Percentiles rank a stretch among this genome's conserved stretches.
Conservation (phyloP, 2,888 invertebrate species). For the Trachelus troglodyta region DNA sequence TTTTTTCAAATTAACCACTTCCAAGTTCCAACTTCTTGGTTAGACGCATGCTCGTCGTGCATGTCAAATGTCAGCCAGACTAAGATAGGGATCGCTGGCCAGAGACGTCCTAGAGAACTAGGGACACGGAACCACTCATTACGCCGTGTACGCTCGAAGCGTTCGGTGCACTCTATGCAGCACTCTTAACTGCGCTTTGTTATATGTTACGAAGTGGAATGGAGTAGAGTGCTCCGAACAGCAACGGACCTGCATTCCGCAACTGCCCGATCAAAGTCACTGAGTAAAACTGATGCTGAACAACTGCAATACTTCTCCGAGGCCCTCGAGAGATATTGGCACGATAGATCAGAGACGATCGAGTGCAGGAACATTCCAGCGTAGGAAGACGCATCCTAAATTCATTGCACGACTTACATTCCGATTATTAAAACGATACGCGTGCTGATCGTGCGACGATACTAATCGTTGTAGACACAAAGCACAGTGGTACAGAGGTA, state of each 20-base stretch:
- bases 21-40: constrained; percentile 14
- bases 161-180: not conserved
- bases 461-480: not conserved
- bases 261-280: not conserved
- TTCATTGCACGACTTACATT: not conserved
- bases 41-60: constrained; percentile 22
- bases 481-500: not conserved
- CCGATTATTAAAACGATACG: not conserved
- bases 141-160: not conserved
- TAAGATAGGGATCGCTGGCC: constrained; percentile 37
- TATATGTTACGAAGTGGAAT: not conserved
- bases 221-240: not conserved
- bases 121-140: constrained; percentile 31
- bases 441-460: not conserved
- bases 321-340: not conserved
- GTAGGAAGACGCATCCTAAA: not conserved
- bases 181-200: not conserved
- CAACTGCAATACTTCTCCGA: not conserved
- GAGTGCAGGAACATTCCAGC: not conserved
- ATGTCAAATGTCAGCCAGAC: constrained; percentile 43
- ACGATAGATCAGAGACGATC: not conserved
- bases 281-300: not conserved
- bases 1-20: not conserved
- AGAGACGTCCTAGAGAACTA: constrained; percentile 1
- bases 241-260: not conserved